phyloP scores from a whole-genome alignment of 2,888 invertebrate genomes.

The Drosophila cognata region DNA sequence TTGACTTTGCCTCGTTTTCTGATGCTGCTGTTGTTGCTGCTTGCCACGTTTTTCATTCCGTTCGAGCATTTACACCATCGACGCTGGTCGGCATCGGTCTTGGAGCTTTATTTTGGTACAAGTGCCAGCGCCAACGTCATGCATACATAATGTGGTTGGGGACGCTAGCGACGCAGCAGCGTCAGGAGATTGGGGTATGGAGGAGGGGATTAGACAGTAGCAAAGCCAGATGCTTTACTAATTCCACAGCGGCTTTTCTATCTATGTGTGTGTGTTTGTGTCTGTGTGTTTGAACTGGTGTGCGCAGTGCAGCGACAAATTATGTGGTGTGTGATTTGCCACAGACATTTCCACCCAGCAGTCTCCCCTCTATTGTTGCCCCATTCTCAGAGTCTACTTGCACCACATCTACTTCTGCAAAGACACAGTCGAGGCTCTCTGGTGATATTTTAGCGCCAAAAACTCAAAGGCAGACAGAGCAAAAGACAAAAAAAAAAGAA shows the following conservation, averaged over 20 bases:
- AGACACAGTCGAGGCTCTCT: conserved; percentile 46
- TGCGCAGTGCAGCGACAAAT: conserved; percentile 80
- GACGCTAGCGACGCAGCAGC: conserved; percentile 63
- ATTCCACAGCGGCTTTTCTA: conserved; percentile 61
- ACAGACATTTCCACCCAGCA: conserved; percentile 54
- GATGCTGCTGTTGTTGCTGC: conserved; percentile 17
- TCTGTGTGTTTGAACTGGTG: conserved; percentile 27
- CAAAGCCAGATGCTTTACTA: conserved; percentile 65
- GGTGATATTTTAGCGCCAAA: conserved; percentile 69
- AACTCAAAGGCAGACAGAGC: conserved; percentile 43
- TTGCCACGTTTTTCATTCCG: conserved; percentile 56
- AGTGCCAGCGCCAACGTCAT: conserved; percentile 62
- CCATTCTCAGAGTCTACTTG: conserved; percentile 25
- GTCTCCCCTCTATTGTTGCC: conserved; percentile 8
- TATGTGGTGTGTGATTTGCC: conserved; percentile 81
- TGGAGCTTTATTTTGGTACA: conserved; percentile 31
- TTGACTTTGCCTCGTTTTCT: conserved; percentile 16
- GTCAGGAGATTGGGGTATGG: background rate
- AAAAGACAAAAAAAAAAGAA: conserved; percentile 13
- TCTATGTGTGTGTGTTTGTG: conserved; percentile 12
- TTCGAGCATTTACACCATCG: conserved; percentile 69
- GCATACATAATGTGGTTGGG: conserved; percentile 81
- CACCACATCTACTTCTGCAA: conserved; percentile 43
- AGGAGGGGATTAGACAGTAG: conserved; percentile 3
- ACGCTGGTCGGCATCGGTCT: conserved; percentile 47